A percentile compares a stretch with the other conserved stretches of the same genome.
Evolutionary conservation across 1,140 invertebrate genomes (phyloP).

Genomic region (Samia ricini): DNA sequence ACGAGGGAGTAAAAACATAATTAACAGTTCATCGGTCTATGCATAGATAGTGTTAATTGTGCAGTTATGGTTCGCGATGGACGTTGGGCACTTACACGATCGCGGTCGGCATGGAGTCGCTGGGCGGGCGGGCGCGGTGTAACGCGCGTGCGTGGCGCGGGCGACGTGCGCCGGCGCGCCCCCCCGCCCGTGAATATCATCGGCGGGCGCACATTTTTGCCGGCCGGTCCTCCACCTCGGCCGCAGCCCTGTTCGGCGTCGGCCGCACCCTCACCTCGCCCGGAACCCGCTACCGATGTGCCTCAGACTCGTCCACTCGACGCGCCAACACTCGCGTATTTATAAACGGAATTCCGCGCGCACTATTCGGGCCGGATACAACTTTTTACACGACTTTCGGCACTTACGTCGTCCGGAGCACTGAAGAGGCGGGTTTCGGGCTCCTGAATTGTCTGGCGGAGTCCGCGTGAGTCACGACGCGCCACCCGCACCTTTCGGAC

Average conservation of each 20-base stretch:
- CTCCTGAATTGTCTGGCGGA: constrained; percentile 57
- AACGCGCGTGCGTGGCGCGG: constrained; percentile 48
- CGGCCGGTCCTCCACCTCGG: constrained; percentile 16
- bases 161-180: constrained; percentile 53
- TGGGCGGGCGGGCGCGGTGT: constrained; percentile 52
- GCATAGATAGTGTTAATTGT: neutral
- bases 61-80: neutral
- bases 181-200: constrained; percentile 72
- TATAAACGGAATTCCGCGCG: constrained; percentile 71
- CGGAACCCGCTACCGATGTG: constrained; percentile 23
- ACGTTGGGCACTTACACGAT: constrained; percentile 47
- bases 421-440: constrained; percentile 53
- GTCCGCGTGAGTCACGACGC: constrained; percentile 51
- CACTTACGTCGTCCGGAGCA: constrained; percentile 72
- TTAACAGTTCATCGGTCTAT: constrained; percentile 7
- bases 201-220: constrained; percentile 41
- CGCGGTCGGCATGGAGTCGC: constrained; percentile 47
- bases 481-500: constrained; percentile 29
- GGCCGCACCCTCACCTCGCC: constrained; percentile 20
- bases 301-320: neutral
- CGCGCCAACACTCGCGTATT: constrained; percentile 53
- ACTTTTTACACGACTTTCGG: constrained; percentile 76
- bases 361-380: constrained; percentile 67
- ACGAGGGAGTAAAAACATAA: constrained; percentile 9
- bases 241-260: constrained; percentile 26